These are phyloP conservation scores for Antidorcas marsupialis DNA, from an alignment of 2,113 vertebrate species.

Conservation along the genomic window DNA sequence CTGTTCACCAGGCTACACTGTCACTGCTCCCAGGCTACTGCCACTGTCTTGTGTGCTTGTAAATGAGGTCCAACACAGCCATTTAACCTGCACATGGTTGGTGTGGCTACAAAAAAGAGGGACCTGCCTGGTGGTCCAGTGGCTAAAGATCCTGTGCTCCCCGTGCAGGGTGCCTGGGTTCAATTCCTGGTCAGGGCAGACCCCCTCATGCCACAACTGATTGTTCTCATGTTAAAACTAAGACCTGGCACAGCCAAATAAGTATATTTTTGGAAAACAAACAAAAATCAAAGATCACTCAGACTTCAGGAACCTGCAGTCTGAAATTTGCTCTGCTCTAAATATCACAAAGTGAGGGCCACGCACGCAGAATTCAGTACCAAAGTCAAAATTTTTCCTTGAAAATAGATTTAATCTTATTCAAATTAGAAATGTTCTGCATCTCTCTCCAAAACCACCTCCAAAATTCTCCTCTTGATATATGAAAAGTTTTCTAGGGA, in stretches of 20 bases:
- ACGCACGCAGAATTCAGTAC: slow-evolving; percentile 3
- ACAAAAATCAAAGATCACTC: not conserved
- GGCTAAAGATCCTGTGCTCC: not conserved
- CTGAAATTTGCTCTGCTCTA: not conserved
- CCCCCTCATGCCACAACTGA: not conserved
- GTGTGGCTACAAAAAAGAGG: not conserved
- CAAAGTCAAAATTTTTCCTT: slow-evolving; percentile 62
- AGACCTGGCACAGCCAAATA: not conserved
- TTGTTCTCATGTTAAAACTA: not conserved
- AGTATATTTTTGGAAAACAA: not conserved
- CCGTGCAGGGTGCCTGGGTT: not conserved
- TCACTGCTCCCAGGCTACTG: not conserved
- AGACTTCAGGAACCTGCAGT: not conserved
- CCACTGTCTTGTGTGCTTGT: not conserved
- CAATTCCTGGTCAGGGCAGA: not conserved
- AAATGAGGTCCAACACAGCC: not conserved
- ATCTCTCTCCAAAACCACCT: slow-evolving; percentile 2
- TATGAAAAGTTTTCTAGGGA: slow-evolving; percentile 44
- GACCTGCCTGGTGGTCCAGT: not conserved
- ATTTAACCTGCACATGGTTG: not conserved
- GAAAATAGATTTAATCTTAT: slow-evolving; percentile 83
- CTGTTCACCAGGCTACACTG: not conserved
- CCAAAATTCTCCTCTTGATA: slow-evolving; percentile 57
- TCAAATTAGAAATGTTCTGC: slow-evolving; percentile 75
- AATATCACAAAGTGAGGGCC: not conserved